Conservation (phyloP, 2,797 vertebrate species). For the Smutsia gigantea region DNA sequence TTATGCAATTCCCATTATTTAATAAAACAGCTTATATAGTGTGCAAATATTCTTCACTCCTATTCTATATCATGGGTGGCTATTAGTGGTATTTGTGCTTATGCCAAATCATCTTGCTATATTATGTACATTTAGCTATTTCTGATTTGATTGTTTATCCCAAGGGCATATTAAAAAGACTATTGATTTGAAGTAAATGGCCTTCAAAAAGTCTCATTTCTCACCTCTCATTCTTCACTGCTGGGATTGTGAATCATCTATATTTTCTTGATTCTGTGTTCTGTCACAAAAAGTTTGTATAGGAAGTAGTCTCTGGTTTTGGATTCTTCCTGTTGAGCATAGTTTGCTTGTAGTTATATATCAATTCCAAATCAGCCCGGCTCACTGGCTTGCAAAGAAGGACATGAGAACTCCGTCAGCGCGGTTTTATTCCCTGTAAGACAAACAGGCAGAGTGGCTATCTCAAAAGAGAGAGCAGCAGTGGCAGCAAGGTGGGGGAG, state of each 20-base stretch:
- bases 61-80: neutral
- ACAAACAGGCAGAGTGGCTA: no score
- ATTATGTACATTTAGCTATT: neutral
- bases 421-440: no score
- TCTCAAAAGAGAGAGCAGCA: no score
- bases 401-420: no score
- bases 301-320: neutral
- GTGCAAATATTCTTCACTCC: constrained; percentile 9
- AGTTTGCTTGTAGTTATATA: neutral
- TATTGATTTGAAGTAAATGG: constrained; percentile 10
- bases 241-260: neutral
- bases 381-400: no score
- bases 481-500: no score
- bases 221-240: neutral
- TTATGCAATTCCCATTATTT: neutral
- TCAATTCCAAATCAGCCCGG: neutral
- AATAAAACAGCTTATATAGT: neutral
- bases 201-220: neutral
- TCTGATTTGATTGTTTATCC: constrained; percentile 27
- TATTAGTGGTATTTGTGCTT: neutral
- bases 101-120: neutral
- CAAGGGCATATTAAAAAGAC: neutral
- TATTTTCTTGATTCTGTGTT: neutral
- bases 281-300: neutral
- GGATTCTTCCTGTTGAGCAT: neutral